Conservation (phyloP, 2,888 invertebrate genomes). For the Tethea ocularis region DNA sequence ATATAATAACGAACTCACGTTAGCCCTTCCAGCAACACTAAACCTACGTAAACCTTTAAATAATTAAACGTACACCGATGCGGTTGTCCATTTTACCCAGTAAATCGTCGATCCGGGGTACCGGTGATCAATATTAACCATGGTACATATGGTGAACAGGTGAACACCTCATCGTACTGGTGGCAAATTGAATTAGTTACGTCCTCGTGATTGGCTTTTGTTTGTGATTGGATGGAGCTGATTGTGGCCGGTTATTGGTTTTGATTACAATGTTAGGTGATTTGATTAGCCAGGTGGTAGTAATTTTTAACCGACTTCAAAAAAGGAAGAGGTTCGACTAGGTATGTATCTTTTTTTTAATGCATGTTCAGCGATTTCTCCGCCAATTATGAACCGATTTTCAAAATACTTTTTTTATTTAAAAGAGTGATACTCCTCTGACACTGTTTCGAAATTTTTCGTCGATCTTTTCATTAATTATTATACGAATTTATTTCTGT, state of each 20-base stretch:
- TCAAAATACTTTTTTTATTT: too few species aligned
- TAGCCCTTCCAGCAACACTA: slow-evolving; percentile 31
- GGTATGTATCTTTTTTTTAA: too few species aligned
- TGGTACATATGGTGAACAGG: slow-evolving; percentile 34
- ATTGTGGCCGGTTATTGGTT: neutral
- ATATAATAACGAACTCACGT: neutral
- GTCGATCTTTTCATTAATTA: too few species aligned
- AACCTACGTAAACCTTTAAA: slow-evolving; percentile 50
- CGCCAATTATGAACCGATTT: too few species aligned
- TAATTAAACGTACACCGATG: slow-evolving; percentile 67
- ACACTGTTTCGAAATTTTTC: too few species aligned
- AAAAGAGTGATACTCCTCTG: too few species aligned
- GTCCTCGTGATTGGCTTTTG: slow-evolving; percentile 48
- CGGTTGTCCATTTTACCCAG: slow-evolving; percentile 42
- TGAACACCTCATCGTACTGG: slow-evolving; percentile 25
- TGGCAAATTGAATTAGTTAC: slow-evolving; percentile 58
- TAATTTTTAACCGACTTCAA: too few species aligned
- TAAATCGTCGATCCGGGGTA: slow-evolving; percentile 58
- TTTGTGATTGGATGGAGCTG: slow-evolving; percentile 7
- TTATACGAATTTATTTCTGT: too few species aligned
- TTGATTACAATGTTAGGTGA: neutral
- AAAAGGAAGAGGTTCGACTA: too few species aligned
- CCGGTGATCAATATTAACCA: slow-evolving; percentile 70
- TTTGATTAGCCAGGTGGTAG: too few species aligned
- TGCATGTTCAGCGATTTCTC: too few species aligned